Evolutionary conservation across 2,888 invertebrate species (phyloP).

Genomic region (Drosophila anceps): DNA sequence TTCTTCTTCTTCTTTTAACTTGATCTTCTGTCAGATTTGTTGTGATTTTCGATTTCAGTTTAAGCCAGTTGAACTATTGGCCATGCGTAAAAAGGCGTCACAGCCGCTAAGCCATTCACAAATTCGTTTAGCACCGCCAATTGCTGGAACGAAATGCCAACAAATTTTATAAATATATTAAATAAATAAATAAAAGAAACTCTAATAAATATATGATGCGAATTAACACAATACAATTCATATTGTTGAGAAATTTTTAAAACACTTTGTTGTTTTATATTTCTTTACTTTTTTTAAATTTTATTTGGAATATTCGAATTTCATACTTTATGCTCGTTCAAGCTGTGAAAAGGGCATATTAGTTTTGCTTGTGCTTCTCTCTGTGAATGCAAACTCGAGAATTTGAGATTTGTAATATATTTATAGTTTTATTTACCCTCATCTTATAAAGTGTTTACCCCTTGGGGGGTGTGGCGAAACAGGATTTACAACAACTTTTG

Average conservation of each 20-base stretch:
- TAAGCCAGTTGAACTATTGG: constrained; percentile 21
- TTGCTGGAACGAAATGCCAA: constrained; percentile 6
- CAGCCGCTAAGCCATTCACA: constrained; percentile 5
- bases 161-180: no score
- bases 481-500: no score
- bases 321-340: neutral
- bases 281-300: neutral
- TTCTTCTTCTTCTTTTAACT: neutral
- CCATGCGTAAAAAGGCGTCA: constrained; percentile 33
- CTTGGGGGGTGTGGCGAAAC: no score
- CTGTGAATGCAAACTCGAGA: neutral
- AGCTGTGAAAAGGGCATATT: neutral
- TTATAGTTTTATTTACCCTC: no score
- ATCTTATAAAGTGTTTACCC: no score
- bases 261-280: neutral
- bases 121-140: constrained; percentile 7
- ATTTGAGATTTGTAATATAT: no score
- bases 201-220: constrained; percentile 1
- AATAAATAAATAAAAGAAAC: neutral
- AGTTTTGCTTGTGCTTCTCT: neutral
- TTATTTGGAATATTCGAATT: neutral
- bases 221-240: neutral
- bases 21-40: constrained; percentile 24
- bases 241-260: neutral
- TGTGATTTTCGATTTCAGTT: constrained; percentile 4